Percentiles rank a stretch among this genome's conserved stretches.
phyloP scores from a whole-genome alignment of 2,888 invertebrate genomes.

The Kuschelorhynchus macadamiae region DNA sequence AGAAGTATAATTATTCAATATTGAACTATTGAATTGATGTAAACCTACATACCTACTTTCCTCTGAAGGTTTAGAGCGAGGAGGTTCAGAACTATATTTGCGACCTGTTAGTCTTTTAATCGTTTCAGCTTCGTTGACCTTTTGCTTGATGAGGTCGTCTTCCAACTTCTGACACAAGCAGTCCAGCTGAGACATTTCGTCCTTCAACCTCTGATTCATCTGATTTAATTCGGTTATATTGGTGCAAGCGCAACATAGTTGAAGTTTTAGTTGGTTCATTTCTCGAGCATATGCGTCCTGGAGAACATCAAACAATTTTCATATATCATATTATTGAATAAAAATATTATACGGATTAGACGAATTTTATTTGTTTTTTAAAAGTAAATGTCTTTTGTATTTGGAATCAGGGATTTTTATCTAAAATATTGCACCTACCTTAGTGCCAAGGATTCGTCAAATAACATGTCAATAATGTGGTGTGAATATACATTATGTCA shows the following conservation, averaged over 20 bases:
- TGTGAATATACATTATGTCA: too few relatives aligned
- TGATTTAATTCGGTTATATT: constrained; percentile 60
- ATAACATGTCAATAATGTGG: too few relatives aligned
- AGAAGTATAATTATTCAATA: too few relatives aligned
- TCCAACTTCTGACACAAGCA: constrained; percentile 62
- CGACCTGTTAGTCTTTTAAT: constrained; percentile 56
- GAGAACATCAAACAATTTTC: neutral
- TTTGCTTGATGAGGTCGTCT: constrained; percentile 65
- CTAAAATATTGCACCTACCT: too few relatives aligned
- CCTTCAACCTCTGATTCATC: constrained; percentile 60
- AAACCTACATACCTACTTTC: constrained; percentile 24
- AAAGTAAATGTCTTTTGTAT: too few relatives aligned
- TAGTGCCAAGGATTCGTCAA: too few relatives aligned
- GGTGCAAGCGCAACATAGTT: constrained; percentile 60
- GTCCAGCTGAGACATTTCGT: constrained; percentile 58
- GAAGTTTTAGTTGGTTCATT: constrained; percentile 60
- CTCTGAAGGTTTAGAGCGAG: constrained; percentile 9
- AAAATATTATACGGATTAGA: neutral
- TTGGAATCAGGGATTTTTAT: too few relatives aligned
- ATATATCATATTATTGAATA: neutral
- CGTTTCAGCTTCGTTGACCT: constrained; percentile 65
- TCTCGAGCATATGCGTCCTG: constrained; percentile 58
- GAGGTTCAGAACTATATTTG: constrained; percentile 6
- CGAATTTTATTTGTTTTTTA: too few relatives aligned
- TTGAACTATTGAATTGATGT: too few relatives aligned